Base-by-base conservation (phyloP, 2,888 invertebrate species). In the Mythimna vitellina region DNA sequence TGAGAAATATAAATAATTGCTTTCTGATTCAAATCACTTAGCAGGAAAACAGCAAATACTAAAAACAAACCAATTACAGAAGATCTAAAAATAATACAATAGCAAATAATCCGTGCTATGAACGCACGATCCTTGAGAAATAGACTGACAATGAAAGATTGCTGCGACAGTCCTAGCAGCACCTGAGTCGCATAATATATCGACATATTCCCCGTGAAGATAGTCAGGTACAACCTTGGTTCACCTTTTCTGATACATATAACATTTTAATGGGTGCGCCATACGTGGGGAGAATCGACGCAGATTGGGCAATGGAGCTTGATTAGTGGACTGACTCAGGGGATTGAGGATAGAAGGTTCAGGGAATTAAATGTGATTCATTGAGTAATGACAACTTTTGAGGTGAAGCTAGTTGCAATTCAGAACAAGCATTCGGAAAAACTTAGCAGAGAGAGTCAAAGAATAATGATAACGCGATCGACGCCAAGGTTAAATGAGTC, bases 101-200 rank as follows among this genome's bases (percentile, higher is more conserved):
- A 76, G 87, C 67, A 75, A 65, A 85, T 86, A 71, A 83, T 51
- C 60, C 65, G 67, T 79, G 51, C 67, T 70, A 71, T 35, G 65
- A 75, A 68, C 70, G 58, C 65, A 65, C 46, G 25, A 82, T 75
- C 86, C 86, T 87, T 87, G 87, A 76, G 60, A 80, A 71, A 73
- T 61, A 72, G 58, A n/a, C 66, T 83, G 81, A 86, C 87, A 87
- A 86, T 87, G 83, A 87, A 81, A 83, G 78, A 87, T 81, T 70
- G 66, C 78, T 75, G 54, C 49, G 53, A 61, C 77, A 76, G 64
- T 65, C 65, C 46, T 70, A 38, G 25, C 7, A n/a, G 38, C 3
- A 35, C 87, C 76, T 86, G 86, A 81, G 72, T 49, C 7, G 86
- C 78, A 87, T 87, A 86, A 81, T 71, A 77, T 85, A 77, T 81